Percentiles rank a stretch among this genome's conserved stretches.
Evolutionary conservation across 92 coral and sea anemone genomes (phyloP).

Genomic region (Phenganax stokvisi): DNA sequence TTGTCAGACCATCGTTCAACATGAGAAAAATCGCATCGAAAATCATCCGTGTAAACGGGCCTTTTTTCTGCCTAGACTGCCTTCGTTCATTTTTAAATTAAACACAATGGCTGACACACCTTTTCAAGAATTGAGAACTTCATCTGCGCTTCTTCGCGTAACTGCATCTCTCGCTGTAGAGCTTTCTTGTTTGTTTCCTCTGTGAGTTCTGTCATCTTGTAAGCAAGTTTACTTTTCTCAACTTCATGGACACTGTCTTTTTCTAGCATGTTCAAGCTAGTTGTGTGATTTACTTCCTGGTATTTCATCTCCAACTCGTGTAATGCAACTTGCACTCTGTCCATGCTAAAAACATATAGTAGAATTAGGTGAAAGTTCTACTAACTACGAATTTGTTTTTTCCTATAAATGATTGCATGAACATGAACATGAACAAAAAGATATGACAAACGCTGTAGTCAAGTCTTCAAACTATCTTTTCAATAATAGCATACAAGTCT

Average conservation of each 20-base stretch:
- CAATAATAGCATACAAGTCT: too few species aligned
- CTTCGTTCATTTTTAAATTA: too few species aligned
- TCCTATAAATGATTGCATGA: not conserved
- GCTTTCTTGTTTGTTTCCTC: slow-evolving; percentile 85
- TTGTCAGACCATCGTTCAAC: too few species aligned
- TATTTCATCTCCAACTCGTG: slow-evolving; percentile 70
- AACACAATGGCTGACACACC: slow-evolving; percentile 16
- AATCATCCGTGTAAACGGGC: too few species aligned
- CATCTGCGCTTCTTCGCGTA: slow-evolving; percentile 89
- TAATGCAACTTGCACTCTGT: slow-evolving; percentile 67
- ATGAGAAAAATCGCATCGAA: too few species aligned
- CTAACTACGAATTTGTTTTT: not conserved
- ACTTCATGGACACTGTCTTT: slow-evolving; percentile 65
- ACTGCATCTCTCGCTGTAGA: slow-evolving; percentile 81
- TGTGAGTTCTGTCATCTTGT: slow-evolving; percentile 77
- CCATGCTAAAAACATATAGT: slow-evolving; percentile 50
- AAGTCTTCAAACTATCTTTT: too few species aligned
- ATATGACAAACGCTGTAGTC: too few species aligned
- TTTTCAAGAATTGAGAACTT: slow-evolving; percentile 75
- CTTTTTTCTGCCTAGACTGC: too few species aligned
- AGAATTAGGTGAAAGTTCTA: not conserved
- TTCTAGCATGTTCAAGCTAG: slow-evolving; percentile 65
- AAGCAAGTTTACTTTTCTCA: slow-evolving; percentile 72
- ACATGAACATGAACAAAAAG: too few species aligned
- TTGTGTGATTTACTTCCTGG: slow-evolving; percentile 68